Percentiles rank a stretch among this genome's conserved stretches.
phyloP scores from a whole-genome alignment of 2,888 invertebrate genomes.

The Athrips mouffetella region DNA sequence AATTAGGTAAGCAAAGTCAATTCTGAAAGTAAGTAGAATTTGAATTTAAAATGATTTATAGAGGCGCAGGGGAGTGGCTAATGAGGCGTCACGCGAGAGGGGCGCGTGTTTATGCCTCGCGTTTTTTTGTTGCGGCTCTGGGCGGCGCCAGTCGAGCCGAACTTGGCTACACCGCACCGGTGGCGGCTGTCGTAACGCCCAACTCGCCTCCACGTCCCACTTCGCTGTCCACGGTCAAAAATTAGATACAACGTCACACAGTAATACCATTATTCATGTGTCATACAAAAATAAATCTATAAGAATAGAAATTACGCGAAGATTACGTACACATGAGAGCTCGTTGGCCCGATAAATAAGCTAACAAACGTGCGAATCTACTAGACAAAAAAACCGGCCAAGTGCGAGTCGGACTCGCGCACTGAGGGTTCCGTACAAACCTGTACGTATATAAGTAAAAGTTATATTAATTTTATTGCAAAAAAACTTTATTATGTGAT shows the following conservation, averaged over 20 bases:
- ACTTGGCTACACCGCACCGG: conserved; percentile 22
- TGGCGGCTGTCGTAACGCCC: conserved; percentile 39
- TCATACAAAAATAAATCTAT: conserved; percentile 1
- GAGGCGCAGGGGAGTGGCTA: conserved; percentile 73
- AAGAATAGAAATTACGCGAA: neutral
- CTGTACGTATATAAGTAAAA: too few species aligned
- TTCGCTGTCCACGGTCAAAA: neutral
- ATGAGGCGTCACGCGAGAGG: conserved; percentile 76
- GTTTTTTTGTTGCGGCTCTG: conserved; percentile 57
- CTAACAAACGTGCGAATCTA: neutral
- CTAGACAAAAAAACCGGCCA: neutral
- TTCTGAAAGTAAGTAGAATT: conserved; percentile 75
- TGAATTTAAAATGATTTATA: conserved; percentile 79
- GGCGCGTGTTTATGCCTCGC: conserved; percentile 68
- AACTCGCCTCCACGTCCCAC: conserved; percentile 42
- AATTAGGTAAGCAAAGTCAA: conserved; percentile 75
- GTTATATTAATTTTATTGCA: too few species aligned
- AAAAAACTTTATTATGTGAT: too few species aligned
- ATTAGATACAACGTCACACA: neutral
- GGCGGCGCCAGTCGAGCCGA: conserved; percentile 44
- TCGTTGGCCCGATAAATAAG: too few species aligned
- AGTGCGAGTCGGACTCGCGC: too few species aligned
- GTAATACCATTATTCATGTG: neutral
- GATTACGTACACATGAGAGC: too few species aligned
- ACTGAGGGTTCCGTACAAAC: too few species aligned